Percentiles rank a stretch among this genome's conserved stretches.
Conservation (phyloP, 2,797 vertebrate genomes). For the Enteromius viviparus region DNA sequence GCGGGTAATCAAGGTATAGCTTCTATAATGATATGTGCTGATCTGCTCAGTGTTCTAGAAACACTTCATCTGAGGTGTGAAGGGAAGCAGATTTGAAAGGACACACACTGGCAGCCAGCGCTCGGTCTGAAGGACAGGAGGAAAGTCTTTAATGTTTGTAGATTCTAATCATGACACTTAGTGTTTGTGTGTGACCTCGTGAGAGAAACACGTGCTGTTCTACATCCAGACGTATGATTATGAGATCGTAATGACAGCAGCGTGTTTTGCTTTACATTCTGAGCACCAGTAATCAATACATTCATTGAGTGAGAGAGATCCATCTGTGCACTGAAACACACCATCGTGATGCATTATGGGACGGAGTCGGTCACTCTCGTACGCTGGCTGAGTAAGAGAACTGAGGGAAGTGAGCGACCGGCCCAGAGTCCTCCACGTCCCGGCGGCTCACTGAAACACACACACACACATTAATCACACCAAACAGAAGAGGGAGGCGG, state of each 20-base stretch:
- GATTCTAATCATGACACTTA: neutral
- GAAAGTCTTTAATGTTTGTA: conserved; percentile 26
- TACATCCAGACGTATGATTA: neutral
- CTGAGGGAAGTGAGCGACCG: conserved; percentile 84
- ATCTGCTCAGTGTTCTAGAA: too few relatives aligned
- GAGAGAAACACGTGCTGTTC: neutral
- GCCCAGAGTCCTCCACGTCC: conserved; percentile 62
- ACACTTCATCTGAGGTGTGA: too few relatives aligned
- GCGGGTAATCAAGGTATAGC: too few relatives aligned
- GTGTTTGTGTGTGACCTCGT: neutral
- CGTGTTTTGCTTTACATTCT: neutral
- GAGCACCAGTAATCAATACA: neutral
- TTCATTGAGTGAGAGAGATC: neutral
- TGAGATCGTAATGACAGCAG: neutral
- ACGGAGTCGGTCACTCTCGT: conserved; percentile 66
- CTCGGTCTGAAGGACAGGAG: neutral
- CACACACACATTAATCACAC: neutral
- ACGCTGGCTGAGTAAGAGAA: conserved; percentile 77
- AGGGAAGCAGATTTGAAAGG: neutral
- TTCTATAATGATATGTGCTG: too few relatives aligned
- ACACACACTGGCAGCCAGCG: neutral
- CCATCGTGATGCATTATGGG: conserved; percentile 4
- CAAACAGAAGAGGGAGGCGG: too few relatives aligned
- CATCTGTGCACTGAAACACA: neutral
- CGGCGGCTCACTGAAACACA: conserved; percentile 40